These are phyloP conservation scores for Drosophila pandora DNA, from an alignment of 1,140 invertebrate species.

Conservation along the genomic window DNA sequence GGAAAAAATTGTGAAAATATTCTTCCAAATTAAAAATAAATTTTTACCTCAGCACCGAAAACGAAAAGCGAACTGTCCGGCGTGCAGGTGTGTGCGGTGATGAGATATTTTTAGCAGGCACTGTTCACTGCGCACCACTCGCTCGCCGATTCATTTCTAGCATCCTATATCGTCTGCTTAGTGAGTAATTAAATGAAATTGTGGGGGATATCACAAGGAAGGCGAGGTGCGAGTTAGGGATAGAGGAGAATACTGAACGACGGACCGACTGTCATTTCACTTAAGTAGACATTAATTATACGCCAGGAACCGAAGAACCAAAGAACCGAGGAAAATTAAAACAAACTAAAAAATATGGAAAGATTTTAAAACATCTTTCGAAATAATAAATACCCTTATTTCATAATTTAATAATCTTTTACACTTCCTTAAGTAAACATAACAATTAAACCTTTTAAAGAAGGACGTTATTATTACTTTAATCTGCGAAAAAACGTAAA, in stretches of 20 bases:
- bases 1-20: slow-evolving; percentile 57
- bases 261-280: slow-evolving; percentile 70
- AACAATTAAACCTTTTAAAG: not conserved
- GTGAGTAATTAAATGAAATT: slow-evolving; percentile 74
- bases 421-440: not conserved
- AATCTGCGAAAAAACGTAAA: not conserved
- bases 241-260: slow-evolving; percentile 24
- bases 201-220: slow-evolving; percentile 10
- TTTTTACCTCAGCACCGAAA: slow-evolving; percentile 70
- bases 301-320: slow-evolving; percentile 41
- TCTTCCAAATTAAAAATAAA: slow-evolving; percentile 80
- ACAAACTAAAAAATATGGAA: slow-evolving; percentile 26
- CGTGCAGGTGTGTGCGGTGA: slow-evolving; percentile 74
- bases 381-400: not conserved
- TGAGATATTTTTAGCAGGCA: slow-evolving; percentile 71
- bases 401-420: not conserved
- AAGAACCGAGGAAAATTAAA: slow-evolving; percentile 27
- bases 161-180: slow-evolving; percentile 52
- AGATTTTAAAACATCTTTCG: not conserved
- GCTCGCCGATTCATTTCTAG: slow-evolving; percentile 42
- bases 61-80: slow-evolving; percentile 25
- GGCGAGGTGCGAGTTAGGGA: not conserved
- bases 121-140: slow-evolving; percentile 60
- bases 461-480: not conserved
- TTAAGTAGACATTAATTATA: slow-evolving; percentile 81